Base-by-base conservation (phyloP, 2,113 vertebrate species). In the Nanorana parkeri region DNA sequence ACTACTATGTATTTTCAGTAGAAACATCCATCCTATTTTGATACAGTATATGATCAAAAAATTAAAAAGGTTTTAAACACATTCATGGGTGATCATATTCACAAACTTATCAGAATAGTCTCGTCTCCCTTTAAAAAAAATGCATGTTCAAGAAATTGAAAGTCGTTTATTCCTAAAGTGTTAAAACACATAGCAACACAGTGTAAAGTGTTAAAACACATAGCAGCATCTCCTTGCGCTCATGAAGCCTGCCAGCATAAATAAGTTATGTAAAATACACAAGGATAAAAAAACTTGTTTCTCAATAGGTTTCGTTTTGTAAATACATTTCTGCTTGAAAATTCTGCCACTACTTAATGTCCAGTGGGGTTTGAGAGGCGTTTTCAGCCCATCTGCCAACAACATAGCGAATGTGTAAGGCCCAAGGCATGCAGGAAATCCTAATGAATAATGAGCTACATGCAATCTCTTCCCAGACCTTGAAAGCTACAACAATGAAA, bases 371-470 rank as follows among this genome's bases (percentile, higher is more conserved):
- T 77, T 54, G 26, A 75, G 16, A 73, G 55, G 23, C n/a, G 58
- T 77, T 77, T 52, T 11, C 29, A 28, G 75, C 61, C 75, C 60
- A 47, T 77, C 75, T 77, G 75, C 60, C 24, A 52, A 55, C 4
- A 6, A 64, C n/a, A 24, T 55, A 67, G 41, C 26, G 5, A 54
- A 66, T 67, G 47, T 78, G 63, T 66, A 55, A 47, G 36, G 15
- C 72, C 29, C 55, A 61, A 52, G 75, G 58, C 58, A 65, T 29
- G 26, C 24, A 75, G 23, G 58, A 77, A 77, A 65, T 52, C 47
- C 63, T 67, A 52, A 51, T 66, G 47, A 78, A 78, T 78, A 78
- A 52, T 55, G 47, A 78, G 41, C 76, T 78, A 32, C 63, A 66
- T 66, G 63, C 76, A 78, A 67, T 52, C 41, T 67, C 26, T 67